phyloP scores from a whole-genome alignment of 2,797 vertebrate species.

The Pangasius macronema region DNA sequence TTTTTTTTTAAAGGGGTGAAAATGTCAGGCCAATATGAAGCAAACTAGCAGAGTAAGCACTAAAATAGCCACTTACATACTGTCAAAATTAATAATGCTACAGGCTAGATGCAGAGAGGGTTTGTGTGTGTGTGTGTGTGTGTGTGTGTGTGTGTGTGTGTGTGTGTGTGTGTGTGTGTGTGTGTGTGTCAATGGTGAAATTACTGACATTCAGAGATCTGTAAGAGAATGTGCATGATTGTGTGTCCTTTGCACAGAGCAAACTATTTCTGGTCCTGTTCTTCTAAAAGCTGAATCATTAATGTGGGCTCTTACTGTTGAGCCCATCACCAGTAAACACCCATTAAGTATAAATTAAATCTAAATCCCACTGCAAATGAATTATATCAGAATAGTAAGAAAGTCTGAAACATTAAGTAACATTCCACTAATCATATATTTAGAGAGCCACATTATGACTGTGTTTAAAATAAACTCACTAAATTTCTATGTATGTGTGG shows the following conservation, averaged over 20 bases:
- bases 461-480: background rate
- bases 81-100: constrained; percentile 50
- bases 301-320: constrained; percentile 37
- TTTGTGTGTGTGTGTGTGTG: constrained; percentile 14
- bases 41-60: constrained; percentile 55
- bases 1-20: constrained; percentile 48
- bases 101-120: constrained; percentile 9
- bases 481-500: background rate
- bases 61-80: constrained; percentile 58
- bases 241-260: constrained; percentile 38
- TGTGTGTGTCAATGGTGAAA: background rate
- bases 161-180: background rate
- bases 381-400: background rate
- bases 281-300: constrained; percentile 37
- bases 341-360: constrained; percentile 20
- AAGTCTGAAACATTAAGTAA: background rate
- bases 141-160: constrained; percentile 23
- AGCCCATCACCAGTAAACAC: constrained; percentile 11
- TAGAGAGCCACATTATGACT: background rate
- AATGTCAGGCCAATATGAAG: constrained; percentile 49
- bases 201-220: background rate
- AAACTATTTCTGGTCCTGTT: constrained; percentile 46
- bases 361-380: background rate
- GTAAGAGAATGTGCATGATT: background rate
- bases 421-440: background rate